These are phyloP conservation scores for Brachypteracias leptosomus DNA, from an alignment of 2,113 vertebrate species.

Conservation along the genomic window DNA sequence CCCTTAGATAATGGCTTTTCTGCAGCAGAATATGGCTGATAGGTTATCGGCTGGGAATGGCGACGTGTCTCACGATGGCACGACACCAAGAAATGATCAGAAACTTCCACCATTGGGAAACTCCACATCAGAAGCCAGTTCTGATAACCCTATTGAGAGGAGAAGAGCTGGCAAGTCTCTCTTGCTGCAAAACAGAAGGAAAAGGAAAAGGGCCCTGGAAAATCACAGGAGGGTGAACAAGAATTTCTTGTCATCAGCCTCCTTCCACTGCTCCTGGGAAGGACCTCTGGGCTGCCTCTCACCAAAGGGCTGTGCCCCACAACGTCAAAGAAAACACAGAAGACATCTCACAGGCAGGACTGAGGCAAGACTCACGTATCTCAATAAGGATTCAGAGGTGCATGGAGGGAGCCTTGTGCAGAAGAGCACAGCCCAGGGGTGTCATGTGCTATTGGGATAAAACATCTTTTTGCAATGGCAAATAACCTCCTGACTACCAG, in stretches of 20 bases:
- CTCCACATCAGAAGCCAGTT: not conserved
- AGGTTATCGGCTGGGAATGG: not conserved
- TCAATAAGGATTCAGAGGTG: not conserved
- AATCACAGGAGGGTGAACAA: not conserved
- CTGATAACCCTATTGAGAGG: not conserved
- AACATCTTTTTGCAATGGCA: not conserved
- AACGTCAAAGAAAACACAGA: not conserved
- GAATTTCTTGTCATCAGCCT: not conserved
- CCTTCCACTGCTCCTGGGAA: conserved; percentile 50
- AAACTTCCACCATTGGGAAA: not conserved
- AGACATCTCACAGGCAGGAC: not conserved
- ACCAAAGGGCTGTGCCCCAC: not conserved
- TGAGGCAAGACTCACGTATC: not conserved
- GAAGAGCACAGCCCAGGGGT: not conserved
- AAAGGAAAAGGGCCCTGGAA: conserved; percentile 44
- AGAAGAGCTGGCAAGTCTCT: not conserved
- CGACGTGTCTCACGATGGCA: not conserved
- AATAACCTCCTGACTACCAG: not conserved
- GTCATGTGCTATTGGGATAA: not conserved
- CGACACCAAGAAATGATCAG: not conserved
- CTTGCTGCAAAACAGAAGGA: not conserved
- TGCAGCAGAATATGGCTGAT: accelerated
- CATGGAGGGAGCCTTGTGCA: not conserved
- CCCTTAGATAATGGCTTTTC: conserved; percentile 28
- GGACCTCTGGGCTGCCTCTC: not conserved